phyloP scores from a whole-genome alignment of 2,888 invertebrate species.

The Phasia obesa region DNA sequence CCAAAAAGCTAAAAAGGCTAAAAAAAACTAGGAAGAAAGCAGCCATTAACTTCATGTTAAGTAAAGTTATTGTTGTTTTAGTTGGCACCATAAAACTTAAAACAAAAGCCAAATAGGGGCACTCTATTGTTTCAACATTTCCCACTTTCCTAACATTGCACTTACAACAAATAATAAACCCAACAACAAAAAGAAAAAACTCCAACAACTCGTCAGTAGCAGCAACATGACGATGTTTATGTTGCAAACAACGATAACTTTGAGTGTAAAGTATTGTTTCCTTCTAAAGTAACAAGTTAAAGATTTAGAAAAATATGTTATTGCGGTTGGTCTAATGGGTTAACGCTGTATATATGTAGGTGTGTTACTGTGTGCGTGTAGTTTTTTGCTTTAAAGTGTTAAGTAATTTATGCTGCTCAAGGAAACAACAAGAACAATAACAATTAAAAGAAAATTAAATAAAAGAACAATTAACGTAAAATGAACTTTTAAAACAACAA shows the following conservation, averaged over 20 bases:
- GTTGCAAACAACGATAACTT: constrained; percentile 33
- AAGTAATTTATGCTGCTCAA: constrained; percentile 61
- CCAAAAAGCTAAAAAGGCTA: neutral
- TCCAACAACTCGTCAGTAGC: neutral
- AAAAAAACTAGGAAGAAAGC: constrained; percentile 41
- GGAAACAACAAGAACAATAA: constrained; percentile 56
- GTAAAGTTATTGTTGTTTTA: constrained; percentile 69
- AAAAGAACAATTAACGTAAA: constrained; percentile 48
- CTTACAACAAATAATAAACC: neutral
- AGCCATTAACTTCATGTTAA: constrained; percentile 73
- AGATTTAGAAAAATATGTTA: constrained; percentile 16
- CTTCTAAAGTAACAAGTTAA: constrained; percentile 35
- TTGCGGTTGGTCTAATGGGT: constrained; percentile 39
- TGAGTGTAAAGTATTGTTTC: constrained; percentile 8
- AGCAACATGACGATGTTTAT: constrained; percentile 2
- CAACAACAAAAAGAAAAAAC: neutral
- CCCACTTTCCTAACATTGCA: constrained; percentile 34
- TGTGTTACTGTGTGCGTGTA: neutral
- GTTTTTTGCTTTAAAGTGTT: constrained; percentile 34
- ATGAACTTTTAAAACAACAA: constrained; percentile 35
- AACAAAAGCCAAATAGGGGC: constrained; percentile 40
- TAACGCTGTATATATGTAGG: neutral
- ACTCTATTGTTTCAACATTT: constrained; percentile 49
- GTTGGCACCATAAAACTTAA: constrained; percentile 41
- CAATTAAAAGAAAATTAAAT: constrained; percentile 41